Evolutionary conservation across 2,113 vertebrate species (phyloP).

Genomic region (Antechinus stuartii): DNA sequence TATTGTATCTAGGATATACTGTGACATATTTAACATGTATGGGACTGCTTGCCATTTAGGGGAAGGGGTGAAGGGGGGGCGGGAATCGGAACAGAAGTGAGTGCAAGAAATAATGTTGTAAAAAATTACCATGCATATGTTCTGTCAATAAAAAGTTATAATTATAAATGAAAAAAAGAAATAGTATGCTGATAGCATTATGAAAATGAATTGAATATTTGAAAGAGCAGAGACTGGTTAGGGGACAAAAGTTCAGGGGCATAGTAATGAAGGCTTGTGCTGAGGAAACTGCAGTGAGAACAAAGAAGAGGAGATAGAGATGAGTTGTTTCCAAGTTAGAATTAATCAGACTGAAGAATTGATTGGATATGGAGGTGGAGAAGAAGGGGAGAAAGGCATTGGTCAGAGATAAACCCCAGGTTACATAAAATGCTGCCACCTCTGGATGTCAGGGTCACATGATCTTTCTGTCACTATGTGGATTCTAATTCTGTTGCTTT

Average conservation of each 20-base stretch:
- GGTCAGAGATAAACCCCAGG: background rate
- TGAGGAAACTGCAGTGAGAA: background rate
- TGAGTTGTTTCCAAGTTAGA: background rate
- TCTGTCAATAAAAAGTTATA: too few species aligned
- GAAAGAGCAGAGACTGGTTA: background rate
- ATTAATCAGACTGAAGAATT: background rate
- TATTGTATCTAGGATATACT: too few species aligned
- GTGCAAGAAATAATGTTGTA: too few species aligned
- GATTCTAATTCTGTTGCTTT: background rate
- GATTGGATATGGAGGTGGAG: background rate
- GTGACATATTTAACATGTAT: too few species aligned
- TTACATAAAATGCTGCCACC: background rate
- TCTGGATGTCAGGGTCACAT: background rate
- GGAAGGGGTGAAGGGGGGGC: too few species aligned
- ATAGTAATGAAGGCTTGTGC: background rate
- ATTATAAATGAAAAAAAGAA: background rate
- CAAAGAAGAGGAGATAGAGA: background rate
- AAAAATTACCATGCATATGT: too few species aligned
- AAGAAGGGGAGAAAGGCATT: background rate
- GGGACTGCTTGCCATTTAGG: too few species aligned
- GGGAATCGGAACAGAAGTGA: too few species aligned
- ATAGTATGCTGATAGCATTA: background rate
- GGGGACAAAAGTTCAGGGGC: background rate
- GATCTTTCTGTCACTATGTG: background rate
- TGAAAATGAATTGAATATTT: background rate